Evolutionary conservation across 2,888 invertebrate genomes (phyloP).

Genomic region (Osedax fenrisi): DNA sequence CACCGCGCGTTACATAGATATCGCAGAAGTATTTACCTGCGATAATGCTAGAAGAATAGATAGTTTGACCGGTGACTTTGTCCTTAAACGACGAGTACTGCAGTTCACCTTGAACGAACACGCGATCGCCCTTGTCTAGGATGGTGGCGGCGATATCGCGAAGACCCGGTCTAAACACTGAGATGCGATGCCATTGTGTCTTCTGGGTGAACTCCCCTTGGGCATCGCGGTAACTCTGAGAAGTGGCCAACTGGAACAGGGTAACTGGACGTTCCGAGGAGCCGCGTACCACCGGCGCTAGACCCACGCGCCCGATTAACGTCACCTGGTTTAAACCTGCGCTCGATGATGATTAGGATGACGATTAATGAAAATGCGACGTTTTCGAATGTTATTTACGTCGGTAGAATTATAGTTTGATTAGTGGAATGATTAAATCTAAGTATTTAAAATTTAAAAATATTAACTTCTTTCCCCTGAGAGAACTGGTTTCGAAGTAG

Average conservation of each 20-base stretch:
- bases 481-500: background rate
- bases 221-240: slow-evolving; percentile 63
- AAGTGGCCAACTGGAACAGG: slow-evolving; percentile 78
- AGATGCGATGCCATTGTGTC: slow-evolving; percentile 81
- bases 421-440: no score
- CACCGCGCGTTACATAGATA: no score
- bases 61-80: slow-evolving; percentile 11
- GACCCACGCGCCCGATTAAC: slow-evolving; percentile 72
- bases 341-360: background rate
- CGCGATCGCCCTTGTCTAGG: slow-evolving; percentile 35
- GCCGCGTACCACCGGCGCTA: slow-evolving; percentile 75
- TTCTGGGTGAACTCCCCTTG: slow-evolving; percentile 55
- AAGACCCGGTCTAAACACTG: slow-evolving; percentile 71
- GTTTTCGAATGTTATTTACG: background rate
- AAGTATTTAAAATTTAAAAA: no score
- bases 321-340: slow-evolving; percentile 71
- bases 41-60: slow-evolving; percentile 27
- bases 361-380: background rate
- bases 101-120: slow-evolving; percentile 38
- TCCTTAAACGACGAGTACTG: slow-evolving; percentile 34
- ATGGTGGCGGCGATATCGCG: slow-evolving; percentile 61
- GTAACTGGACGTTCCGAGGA: slow-evolving; percentile 70
- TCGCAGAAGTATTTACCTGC: no score
- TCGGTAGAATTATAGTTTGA: no score
- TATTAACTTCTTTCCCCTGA: background rate